These are phyloP conservation scores for Odontothrips loti DNA, from an alignment of 2,888 invertebrate genomes.

Conservation along the genomic window DNA sequence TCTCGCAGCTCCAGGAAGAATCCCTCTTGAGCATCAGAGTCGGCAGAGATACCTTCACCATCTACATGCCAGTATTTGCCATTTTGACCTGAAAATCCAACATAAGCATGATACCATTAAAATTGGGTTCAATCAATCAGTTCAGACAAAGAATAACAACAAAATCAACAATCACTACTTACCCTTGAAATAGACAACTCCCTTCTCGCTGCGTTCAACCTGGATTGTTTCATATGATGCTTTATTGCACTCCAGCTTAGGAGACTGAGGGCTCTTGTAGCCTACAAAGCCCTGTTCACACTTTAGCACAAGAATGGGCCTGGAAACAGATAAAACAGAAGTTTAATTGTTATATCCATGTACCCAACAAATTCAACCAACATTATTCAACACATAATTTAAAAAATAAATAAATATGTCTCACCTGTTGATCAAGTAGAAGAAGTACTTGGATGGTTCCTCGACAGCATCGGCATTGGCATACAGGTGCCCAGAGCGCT, in stretches of 20 bases:
- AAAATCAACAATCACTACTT: slow-evolving; percentile 37
- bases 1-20: slow-evolving; percentile 91
- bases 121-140: not conserved
- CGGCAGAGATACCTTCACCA: slow-evolving; percentile 80
- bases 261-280: slow-evolving; percentile 64
- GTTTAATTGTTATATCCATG: not conserved
- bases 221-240: slow-evolving; percentile 89
- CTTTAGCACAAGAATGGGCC: slow-evolving; percentile 88
- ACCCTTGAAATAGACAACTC: slow-evolving; percentile 89
- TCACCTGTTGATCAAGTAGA: slow-evolving; percentile 87
- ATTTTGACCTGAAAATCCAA: slow-evolving; percentile 65
- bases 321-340: slow-evolving; percentile 44
- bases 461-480: slow-evolving; percentile 79
- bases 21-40: slow-evolving; percentile 75
- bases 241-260: slow-evolving; percentile 89
- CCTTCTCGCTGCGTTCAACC: slow-evolving; percentile 84
- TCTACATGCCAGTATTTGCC: slow-evolving; percentile 93
- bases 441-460: slow-evolving; percentile 87
- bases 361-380: not conserved
- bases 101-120: not conserved
- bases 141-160: not conserved
- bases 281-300: slow-evolving; percentile 96
- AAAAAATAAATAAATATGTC: slow-evolving; percentile 32
- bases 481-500: slow-evolving; percentile 89
- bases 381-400: not conserved